Evolutionary conservation across 2,797 vertebrate species (phyloP).

Genomic region (Anomalospiza imberbis): DNA sequence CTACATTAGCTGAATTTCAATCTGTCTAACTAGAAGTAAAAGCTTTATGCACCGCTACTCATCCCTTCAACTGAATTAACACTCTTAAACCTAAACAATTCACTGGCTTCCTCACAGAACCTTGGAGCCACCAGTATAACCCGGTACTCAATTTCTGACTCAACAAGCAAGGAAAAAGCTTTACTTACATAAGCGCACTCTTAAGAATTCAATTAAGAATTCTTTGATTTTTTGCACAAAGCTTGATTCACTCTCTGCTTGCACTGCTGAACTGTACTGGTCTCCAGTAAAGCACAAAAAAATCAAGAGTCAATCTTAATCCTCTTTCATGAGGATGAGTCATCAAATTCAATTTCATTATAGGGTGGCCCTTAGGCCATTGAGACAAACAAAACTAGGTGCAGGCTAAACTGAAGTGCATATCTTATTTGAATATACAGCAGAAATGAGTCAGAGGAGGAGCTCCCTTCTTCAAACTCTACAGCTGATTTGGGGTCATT

Average conservation of each 20-base stretch:
- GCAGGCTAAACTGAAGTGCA: background rate
- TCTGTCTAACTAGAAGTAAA: background rate
- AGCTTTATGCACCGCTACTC: background rate
- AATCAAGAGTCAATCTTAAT: background rate
- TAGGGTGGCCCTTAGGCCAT: constrained; percentile 58
- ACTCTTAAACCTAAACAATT: background rate
- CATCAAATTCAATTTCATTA: constrained; percentile 59
- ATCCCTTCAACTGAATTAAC: background rate
- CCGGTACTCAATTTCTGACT: background rate
- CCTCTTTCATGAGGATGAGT: constrained; percentile 60
- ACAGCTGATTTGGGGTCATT: background rate
- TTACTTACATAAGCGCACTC: background rate
- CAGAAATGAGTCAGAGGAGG: background rate
- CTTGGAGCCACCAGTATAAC: background rate
- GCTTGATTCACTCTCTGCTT: background rate
- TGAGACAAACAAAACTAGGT: constrained; percentile 10
- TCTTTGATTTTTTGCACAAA: background rate
- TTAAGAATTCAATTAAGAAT: background rate
- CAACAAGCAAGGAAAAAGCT: background rate
- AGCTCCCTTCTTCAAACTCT: background rate
- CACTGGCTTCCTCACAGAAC: background rate
- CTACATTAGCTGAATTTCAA: background rate
- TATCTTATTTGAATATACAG: background rate
- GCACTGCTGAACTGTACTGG: background rate
- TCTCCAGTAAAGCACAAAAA: background rate